phyloP scores from a whole-genome alignment of 2,888 invertebrate species.

The Rhagophthalmus giganteus region DNA sequence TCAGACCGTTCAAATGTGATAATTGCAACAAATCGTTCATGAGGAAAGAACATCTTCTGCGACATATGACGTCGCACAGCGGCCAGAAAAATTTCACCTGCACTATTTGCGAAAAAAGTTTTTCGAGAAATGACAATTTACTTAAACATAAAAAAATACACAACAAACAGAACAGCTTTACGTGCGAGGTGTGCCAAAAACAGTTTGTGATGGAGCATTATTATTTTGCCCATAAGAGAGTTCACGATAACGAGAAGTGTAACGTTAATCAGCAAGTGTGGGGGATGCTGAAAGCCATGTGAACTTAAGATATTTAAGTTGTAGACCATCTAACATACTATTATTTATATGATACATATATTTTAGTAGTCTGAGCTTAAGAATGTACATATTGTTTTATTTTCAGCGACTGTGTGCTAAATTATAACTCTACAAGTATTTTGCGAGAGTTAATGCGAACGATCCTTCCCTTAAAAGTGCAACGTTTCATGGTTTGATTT shows the following conservation, averaged over 20 bases:
- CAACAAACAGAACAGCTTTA: constrained; percentile 60
- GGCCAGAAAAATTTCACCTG: constrained; percentile 69
- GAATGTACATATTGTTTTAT: too few species aligned
- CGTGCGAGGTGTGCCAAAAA: constrained; percentile 68
- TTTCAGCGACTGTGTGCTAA: too few species aligned
- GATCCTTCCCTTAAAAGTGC: too few species aligned
- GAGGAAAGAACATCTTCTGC: constrained; percentile 68
- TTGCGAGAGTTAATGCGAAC: too few species aligned
- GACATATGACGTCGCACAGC: constrained; percentile 69
- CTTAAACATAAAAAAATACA: constrained; percentile 65
- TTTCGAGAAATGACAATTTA: constrained; percentile 61
- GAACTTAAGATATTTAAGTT: not conserved
- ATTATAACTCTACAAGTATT: too few species aligned
- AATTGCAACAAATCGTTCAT: constrained; percentile 70
- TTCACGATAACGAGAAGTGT: constrained; percentile 52
- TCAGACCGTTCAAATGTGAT: constrained; percentile 67
- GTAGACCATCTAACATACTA: too few species aligned
- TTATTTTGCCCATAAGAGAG: constrained; percentile 64
- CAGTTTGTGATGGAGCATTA: constrained; percentile 69
- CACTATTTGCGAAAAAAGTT: constrained; percentile 61
- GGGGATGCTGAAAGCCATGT: constrained; percentile 37
- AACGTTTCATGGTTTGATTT: too few species aligned
- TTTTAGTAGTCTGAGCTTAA: too few species aligned
- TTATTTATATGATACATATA: not conserved
- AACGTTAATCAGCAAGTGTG: constrained; percentile 34